These are phyloP conservation scores for Turnix velox DNA, from an alignment of 2,113 vertebrate species.

Conservation along the genomic window DNA sequence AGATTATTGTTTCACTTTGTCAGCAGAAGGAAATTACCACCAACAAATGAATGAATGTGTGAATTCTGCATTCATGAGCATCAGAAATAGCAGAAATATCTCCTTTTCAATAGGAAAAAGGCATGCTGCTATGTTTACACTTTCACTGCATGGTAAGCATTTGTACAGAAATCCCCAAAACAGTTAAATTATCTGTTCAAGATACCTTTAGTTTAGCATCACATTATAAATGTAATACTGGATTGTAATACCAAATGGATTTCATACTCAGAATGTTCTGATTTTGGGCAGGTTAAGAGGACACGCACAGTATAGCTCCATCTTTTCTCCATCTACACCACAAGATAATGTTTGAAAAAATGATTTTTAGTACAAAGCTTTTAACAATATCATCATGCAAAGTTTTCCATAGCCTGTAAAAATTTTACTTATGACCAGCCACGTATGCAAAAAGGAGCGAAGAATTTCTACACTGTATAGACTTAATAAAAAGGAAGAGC, in stretches of 20 bases:
- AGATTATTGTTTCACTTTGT: not conserved
- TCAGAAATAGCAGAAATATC: not conserved
- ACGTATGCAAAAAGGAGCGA: not conserved
- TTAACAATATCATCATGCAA: not conserved
- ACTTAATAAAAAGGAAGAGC: not conserved
- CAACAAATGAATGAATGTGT: not conserved
- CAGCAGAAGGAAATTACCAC: not conserved
- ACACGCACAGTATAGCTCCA: not conserved
- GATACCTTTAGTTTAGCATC: not conserved
- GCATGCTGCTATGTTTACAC: not conserved
- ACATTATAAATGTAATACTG: not conserved
- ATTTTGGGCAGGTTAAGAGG: not conserved
- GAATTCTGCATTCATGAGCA: not conserved
- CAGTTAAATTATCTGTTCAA: not conserved
- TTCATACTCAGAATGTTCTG: not conserved
- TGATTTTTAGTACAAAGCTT: not conserved
- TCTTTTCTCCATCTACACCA: not conserved
- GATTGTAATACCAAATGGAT: not conserved
- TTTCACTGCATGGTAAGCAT: not conserved
- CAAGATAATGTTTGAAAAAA: not conserved
- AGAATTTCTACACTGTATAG: not conserved
- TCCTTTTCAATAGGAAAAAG: not conserved
- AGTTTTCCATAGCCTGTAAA: not conserved
- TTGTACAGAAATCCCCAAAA: not conserved
- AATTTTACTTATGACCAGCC: not conserved